Base-by-base conservation (phyloP, 2,888 invertebrate genomes). In the Embidobia sp. region DNA sequence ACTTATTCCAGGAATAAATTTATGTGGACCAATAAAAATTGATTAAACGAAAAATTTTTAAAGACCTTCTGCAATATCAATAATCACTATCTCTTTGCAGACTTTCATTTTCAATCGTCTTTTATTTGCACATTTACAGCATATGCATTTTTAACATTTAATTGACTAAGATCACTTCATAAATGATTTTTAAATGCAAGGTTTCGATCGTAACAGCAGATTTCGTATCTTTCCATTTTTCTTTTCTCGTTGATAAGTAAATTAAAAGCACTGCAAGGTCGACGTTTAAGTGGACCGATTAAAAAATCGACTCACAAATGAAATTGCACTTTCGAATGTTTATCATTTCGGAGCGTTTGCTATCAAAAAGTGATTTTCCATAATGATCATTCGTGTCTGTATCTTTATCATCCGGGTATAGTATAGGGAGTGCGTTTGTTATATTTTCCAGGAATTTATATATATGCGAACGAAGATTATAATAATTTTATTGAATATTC, bases 61-160 rank as follows among this genome's bases (percentile, higher is more conserved):
- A 59, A 61, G 53, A 44, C 53, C 53, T 53, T 16, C 27, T 44
- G 49, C 27, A 55, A 44, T 33, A 51, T 51, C 59, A 18, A 35
- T 35, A 70, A 61, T 70, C 37, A 61, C 61, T 63, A 70, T 70
- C 61, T 61, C 70, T 53, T 44, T 15, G 59, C 44, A 7, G 57
- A 73, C 73, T 73, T 73, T 73, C 73, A 73, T 73, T 64, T 64
- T 49, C 64, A 66, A 66, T 51, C 48, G 46, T 57, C 42, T 57
- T 73, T 59, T 66, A 61, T 70, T 57, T 51, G 49, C 64, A 35
- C 59, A 59, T 35, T 33, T 18, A n/a, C n/a, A 27, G 35, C 57
- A 10, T 33, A 33, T 29, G 37, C 27, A 49, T 59, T 66, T 64
- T 66, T 33, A 66, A 57, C 59, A 51, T 49, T 51, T 46, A 51